phyloP scores from a whole-genome alignment of 1,140 invertebrate genomes.

The Magallana ariakensis region DNA sequence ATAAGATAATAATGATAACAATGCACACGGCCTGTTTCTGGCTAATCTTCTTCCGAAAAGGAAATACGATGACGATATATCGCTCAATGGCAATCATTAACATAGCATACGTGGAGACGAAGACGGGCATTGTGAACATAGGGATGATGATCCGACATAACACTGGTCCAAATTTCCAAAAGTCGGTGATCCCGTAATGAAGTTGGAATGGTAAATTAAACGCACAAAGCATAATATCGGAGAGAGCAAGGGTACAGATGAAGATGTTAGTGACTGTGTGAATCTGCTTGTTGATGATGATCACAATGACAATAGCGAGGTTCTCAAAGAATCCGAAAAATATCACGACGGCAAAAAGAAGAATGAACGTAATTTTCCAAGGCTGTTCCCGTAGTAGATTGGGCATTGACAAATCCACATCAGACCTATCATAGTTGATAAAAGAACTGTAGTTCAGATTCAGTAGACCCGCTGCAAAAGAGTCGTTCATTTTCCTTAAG shows the following conservation, averaged over 20 bases:
- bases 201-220: slow-evolving; percentile 89
- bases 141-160: slow-evolving; percentile 76
- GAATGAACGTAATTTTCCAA: slow-evolving; percentile 68
- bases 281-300: slow-evolving; percentile 94
- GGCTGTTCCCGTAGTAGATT: slow-evolving; percentile 53
- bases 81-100: slow-evolving; percentile 87
- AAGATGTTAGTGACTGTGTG: slow-evolving; percentile 99
- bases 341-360: slow-evolving; percentile 76
- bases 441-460: background rate
- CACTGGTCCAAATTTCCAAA: slow-evolving; percentile 88
- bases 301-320: slow-evolving; percentile 90
- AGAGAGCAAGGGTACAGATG: slow-evolving; percentile 96
- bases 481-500: background rate
- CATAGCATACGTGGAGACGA: slow-evolving; percentile 86
- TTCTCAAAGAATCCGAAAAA: slow-evolving; percentile 85
- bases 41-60: slow-evolving; percentile 78
- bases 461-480: background rate
- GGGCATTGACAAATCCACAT: slow-evolving; percentile 5
- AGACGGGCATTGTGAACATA: slow-evolving; percentile 83
- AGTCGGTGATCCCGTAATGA: slow-evolving; percentile 91
- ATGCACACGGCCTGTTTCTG: slow-evolving; percentile 68
- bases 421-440: background rate
- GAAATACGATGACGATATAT: slow-evolving; percentile 85
- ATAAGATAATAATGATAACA: slow-evolving; percentile 64
- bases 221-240: slow-evolving; percentile 94